Evolutionary conservation across 1,140 invertebrate genomes (phyloP).

Genomic region (Papilio aristodemus): DNA sequence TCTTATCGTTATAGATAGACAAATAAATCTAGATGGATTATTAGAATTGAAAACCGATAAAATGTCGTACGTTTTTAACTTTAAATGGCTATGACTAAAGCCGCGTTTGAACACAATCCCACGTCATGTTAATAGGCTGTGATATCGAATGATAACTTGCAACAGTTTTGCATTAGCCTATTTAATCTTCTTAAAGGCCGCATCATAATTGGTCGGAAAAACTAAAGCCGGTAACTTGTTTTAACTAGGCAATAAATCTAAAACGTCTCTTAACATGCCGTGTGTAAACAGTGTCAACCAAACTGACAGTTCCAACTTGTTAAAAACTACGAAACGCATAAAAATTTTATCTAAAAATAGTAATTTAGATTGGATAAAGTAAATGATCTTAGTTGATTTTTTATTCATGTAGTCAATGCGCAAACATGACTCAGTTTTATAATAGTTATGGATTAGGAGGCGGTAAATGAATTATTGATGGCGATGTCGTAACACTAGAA

Average conservation of each 20-base stretch:
- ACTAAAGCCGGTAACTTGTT: neutral
- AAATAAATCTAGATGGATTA: no score
- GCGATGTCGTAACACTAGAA: neutral
- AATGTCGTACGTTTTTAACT: no score
- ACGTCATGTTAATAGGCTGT: neutral
- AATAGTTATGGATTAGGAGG: neutral
- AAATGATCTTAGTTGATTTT: neutral
- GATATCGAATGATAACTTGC: neutral
- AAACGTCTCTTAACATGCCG: conserved; percentile 1
- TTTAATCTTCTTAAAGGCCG: neutral
- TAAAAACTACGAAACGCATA: conserved; percentile 12
- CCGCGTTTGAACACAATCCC: neutral
- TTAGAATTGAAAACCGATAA: no score
- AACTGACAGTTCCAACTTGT: conserved; percentile 13
- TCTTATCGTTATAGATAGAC: no score
- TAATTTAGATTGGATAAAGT: conserved; percentile 7
- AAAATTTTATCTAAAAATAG: neutral
- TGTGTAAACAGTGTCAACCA: neutral
- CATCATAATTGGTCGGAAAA: neutral
- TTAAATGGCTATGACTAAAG: no score
- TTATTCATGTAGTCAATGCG: neutral
- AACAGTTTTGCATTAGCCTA: neutral
- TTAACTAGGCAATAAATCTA: neutral
- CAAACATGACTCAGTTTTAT: conserved; percentile 15
- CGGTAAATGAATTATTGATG: neutral